Evolutionary conservation across 2,113 vertebrate species (phyloP).

Genomic region (Microtus montanus): DNA sequence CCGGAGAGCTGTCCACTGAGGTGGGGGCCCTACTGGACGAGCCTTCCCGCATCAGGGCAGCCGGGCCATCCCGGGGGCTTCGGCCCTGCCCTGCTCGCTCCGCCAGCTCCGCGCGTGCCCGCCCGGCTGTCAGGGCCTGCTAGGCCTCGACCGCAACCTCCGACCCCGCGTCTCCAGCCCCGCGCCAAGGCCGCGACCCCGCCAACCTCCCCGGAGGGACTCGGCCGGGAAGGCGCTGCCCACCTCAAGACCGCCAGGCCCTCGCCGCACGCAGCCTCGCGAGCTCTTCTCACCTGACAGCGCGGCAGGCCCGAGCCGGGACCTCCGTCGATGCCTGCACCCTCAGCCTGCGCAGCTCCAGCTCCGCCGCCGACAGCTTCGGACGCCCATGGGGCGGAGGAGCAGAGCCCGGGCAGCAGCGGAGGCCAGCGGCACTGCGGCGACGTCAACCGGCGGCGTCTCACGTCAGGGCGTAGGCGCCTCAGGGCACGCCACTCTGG

Average conservation of each 20-base stretch:
- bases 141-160: background rate
- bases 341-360: background rate
- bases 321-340: background rate
- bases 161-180: background rate
- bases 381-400: constrained; percentile 8
- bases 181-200: background rate
- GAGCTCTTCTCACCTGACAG: background rate
- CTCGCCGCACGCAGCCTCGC: background rate
- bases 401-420: background rate
- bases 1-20: background rate
- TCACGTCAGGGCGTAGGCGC: constrained; percentile 53
- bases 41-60: background rate
- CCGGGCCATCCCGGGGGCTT: background rate
- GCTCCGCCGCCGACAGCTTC: background rate
- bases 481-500: background rate
- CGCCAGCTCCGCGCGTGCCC: background rate
- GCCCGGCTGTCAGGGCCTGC: background rate
- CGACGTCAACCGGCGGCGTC: constrained; percentile 52
- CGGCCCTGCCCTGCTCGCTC: background rate
- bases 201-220: background rate
- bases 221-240: background rate
- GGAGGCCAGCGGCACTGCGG: constrained; percentile 8
- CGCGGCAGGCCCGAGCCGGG: background rate
- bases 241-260: background rate
- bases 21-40: background rate